These are phyloP conservation scores for Oedothorax gibbosus DNA, from an alignment of 1,140 invertebrate genomes.

Conservation along the genomic window DNA sequence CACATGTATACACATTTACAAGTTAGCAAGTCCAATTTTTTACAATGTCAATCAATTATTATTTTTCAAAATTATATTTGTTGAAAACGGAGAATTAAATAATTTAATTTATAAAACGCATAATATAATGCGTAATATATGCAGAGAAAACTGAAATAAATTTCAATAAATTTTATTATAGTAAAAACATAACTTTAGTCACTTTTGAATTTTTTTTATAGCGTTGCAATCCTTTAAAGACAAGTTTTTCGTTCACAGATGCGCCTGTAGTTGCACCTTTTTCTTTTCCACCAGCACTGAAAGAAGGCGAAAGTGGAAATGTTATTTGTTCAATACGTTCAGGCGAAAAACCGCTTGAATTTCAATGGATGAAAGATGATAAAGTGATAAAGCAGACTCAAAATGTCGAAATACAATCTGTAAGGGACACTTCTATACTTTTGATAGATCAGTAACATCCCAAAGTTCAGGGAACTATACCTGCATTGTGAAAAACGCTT, in stretches of 20 bases:
- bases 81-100: too few species aligned
- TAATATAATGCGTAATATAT: too few species aligned
- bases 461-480: conserved; percentile 84
- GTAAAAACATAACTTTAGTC: too few species aligned
- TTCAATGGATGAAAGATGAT: conserved; percentile 51
- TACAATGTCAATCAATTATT: too few species aligned
- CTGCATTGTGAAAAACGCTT: conserved; percentile 91
- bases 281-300: conserved; percentile 35
- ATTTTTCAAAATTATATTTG: too few species aligned
- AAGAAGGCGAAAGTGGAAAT: conserved; percentile 43
- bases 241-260: conserved; percentile 28
- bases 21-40: too few species aligned
- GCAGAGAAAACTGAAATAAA: too few species aligned
- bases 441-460: conserved; percentile 80
- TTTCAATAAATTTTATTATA: too few species aligned
- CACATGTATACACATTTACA: too few species aligned
- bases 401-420: conserved; percentile 29
- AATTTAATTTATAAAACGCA: too few species aligned
- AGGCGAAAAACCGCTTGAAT: conserved; percentile 25
- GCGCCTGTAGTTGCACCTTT: conserved; percentile 12
- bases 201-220: too few species aligned
- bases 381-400: background rate
- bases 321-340: conserved; percentile 40
- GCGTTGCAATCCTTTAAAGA: too few species aligned
- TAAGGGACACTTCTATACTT: conserved; percentile 71